These are phyloP conservation scores for Leptoteleia sp. DNA, from an alignment of 1,140 invertebrate genomes.

Conservation along the genomic window DNA sequence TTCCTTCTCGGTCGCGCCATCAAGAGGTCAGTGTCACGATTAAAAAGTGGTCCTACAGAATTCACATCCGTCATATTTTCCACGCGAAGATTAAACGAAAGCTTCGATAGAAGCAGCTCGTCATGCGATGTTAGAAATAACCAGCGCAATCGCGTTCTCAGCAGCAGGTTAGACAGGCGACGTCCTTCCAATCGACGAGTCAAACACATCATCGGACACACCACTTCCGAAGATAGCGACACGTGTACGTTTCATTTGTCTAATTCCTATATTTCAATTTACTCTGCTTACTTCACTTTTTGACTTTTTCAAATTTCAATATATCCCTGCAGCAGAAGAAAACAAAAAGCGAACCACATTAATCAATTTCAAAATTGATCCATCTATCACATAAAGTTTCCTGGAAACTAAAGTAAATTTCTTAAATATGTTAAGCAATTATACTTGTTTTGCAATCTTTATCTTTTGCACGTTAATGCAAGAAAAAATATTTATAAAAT, in stretches of 20 bases:
- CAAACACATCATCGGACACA: constrained; percentile 71
- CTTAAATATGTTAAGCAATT: too few species aligned
- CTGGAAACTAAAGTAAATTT: too few species aligned
- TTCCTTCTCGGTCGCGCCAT: constrained; percentile 77
- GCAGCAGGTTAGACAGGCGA: constrained; percentile 73
- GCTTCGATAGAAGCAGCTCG: constrained; percentile 76
- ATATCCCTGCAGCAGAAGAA: too few species aligned
- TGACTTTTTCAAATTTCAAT: too few species aligned
- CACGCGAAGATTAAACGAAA: constrained; percentile 77
- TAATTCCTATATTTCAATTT: too few species aligned
- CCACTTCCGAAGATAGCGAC: constrained; percentile 85
- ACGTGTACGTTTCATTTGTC: constrained; percentile 72
- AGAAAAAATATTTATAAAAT: too few species aligned
- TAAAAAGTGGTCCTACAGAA: constrained; percentile 78
- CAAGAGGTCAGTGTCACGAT: constrained; percentile 79
- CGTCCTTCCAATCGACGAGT: constrained; percentile 71
- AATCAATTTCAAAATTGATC: too few species aligned
- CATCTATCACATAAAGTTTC: too few species aligned
- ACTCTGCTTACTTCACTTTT: too few species aligned
- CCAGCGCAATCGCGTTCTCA: constrained; percentile 73
- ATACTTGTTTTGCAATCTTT: too few species aligned
- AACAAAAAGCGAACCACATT: too few species aligned
- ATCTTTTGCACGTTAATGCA: too few species aligned
- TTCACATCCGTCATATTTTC: constrained; percentile 82
- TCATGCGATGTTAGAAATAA: constrained; percentile 76